A percentile compares a stretch with the other conserved stretches of the same genome.
phyloP scores from a whole-genome alignment of 2,888 invertebrate genomes.

The Candidula unifasciata region DNA sequence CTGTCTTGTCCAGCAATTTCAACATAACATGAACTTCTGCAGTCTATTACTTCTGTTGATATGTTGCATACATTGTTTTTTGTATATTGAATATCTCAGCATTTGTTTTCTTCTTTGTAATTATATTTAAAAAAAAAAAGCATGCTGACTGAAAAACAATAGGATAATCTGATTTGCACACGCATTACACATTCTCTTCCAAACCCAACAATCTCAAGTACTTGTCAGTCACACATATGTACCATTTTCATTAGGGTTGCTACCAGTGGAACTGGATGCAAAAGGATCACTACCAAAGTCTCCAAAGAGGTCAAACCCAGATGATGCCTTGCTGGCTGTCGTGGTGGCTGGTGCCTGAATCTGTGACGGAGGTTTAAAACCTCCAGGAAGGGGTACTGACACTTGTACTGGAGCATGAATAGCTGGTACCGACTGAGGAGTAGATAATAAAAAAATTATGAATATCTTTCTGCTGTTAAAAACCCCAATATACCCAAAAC shows the following conservation, averaged over 20 bases:
- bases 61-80: no score
- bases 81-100: no score
- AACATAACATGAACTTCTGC: no score
- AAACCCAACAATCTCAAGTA: background rate
- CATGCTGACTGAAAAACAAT: no score
- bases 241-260: slow-evolving; percentile 3
- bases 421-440: slow-evolving; percentile 10
- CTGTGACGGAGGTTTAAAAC: slow-evolving; percentile 24
- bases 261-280: slow-evolving; percentile 59
- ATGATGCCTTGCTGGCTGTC: slow-evolving; percentile 50
- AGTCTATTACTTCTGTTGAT: no score
- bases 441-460: background rate
- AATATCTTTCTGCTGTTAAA: background rate
- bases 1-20: no score
- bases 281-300: slow-evolving; percentile 77
- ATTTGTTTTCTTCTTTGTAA: no score
- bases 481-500: no score
- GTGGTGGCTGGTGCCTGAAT: slow-evolving; percentile 57
- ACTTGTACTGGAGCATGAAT: slow-evolving; percentile 13
- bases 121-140: no score
- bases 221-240: background rate
- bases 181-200: no score
- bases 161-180: no score
- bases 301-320: slow-evolving; percentile 74
- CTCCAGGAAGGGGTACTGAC: slow-evolving; percentile 40